Percentiles rank a stretch among this genome's conserved stretches.
These are phyloP conservation scores for Euphydryas editha DNA, from an alignment of 2,888 invertebrate species.

Conservation along the genomic window DNA sequence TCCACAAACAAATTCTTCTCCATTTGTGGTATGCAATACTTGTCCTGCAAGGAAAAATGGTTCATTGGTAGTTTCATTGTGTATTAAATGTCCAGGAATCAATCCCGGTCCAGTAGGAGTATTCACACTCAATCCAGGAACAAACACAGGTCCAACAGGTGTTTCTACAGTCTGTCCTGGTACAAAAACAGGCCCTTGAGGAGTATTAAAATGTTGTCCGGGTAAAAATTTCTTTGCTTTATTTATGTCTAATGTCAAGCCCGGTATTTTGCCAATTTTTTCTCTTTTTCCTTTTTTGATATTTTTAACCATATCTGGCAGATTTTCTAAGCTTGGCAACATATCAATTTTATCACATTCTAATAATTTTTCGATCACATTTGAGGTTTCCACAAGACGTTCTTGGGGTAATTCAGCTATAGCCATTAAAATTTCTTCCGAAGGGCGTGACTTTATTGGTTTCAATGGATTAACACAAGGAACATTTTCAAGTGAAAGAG, in stretches of 20 bases:
- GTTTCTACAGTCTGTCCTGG: conserved; percentile 90
- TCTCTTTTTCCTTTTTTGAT: conserved; percentile 84
- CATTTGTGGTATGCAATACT: conserved; percentile 83
- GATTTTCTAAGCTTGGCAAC: conserved; percentile 85
- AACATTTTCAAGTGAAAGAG: conserved; percentile 83
- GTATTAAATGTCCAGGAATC: conserved; percentile 89
- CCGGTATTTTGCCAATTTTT: conserved; percentile 85
- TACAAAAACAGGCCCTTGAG: conserved; percentile 87
- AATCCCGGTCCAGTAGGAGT: conserved; percentile 87
- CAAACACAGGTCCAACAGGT: conserved; percentile 86
- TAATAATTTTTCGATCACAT: conserved; percentile 84
- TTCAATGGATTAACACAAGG: conserved; percentile 85
- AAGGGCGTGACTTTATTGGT: conserved; percentile 80
- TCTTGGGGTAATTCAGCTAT: conserved; percentile 82
- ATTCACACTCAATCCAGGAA: conserved; percentile 88
- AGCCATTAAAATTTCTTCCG: conserved; percentile 70
- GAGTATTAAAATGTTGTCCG: conserved; percentile 88
- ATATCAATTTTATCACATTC: conserved; percentile 80
- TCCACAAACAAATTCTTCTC: conserved; percentile 85
- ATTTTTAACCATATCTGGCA: conserved; percentile 85
- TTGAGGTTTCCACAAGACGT: conserved; percentile 83
- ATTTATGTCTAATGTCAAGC: conserved; percentile 85
- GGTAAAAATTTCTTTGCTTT: conserved; percentile 87
- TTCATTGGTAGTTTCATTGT: conserved; percentile 81
- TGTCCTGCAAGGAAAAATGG: conserved; percentile 89